Evolutionary conservation across 2,888 invertebrate genomes (phyloP), one percentile per base, ranked within the genome.

Genomic region (Drosophila ezoana): DNA sequence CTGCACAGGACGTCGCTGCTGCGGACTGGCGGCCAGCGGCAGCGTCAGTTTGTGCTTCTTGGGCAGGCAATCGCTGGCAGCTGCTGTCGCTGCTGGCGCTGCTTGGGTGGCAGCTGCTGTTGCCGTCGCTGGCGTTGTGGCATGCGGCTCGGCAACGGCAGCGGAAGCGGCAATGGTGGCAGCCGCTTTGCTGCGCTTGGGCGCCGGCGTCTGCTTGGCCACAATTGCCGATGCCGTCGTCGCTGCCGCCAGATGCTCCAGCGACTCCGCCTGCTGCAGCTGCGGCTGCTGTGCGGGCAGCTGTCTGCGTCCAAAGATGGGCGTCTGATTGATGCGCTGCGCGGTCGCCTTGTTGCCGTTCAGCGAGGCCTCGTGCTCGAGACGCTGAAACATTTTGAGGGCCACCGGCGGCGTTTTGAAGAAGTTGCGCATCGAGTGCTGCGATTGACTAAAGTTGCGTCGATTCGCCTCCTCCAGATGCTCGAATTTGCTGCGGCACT

Each of bases 291-390:
- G 52, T 35, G 45, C n/a, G 10, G 87, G 66, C 28, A 83, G 60
- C 18, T 81, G 79, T 3, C 90, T 89, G 1, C 92, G 76, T 0
- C 91, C 92, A 65, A 92, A 92, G 28, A 92, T 91, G 0, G 92
- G 92, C 8, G 92, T 92, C 58, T 92, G 92, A 79, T 92, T 91
- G n/a, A 92, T 88, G 51, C 92, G 90, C 75, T 91, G 90, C 0
- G 89, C 81, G 16, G 28, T 28, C 28, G 28, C 8, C 28, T 28
- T 13, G 69, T 65, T 67, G 66, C 76, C 76, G 5, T 89, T 81
- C 11, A 75, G 58, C 2, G 65, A 64, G 4, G 82, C 86, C 56
- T 87, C 79, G 14, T 86, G 75, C 60, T 90, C 90, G 6, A 90
- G 65, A 0, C 88, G 83, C 44, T 89, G 87, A 51, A 90, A 90